Evolutionary conservation across 1,140 invertebrate species (phyloP), one percentile per base, ranked within the genome.

Genomic region (Hypothenemus hampei): DNA sequence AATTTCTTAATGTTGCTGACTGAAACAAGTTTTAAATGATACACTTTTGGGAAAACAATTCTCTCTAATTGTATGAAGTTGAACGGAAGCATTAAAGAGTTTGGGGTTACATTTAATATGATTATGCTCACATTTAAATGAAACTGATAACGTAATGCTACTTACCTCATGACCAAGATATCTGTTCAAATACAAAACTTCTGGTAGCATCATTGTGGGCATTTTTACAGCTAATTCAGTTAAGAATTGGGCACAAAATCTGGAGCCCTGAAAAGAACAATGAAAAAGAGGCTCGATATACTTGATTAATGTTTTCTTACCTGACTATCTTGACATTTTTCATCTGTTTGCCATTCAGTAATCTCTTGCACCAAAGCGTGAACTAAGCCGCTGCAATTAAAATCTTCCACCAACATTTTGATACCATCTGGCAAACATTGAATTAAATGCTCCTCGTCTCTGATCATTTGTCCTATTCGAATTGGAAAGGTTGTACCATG

Each of bases 1-100:
- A 81, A 65, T 80, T 87, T 57, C 87, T 75, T 75, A 89, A 78
- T 1, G 71, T 65, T 60, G 85, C 82, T 19, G 81, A 81, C 81
- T 86, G 61, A 46, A 56, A 66, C 63, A 53, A 58, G 20, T 16
- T 15, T 23, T 33, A 57, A 63, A 40, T 57, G 31, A 39, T 16
- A 23, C 10, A 2, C n/a, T 26, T n/a, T n/a, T n/a, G n/a, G n/a
- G n/a, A n/a, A n/a, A n/a, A n/a, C n/a, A n/a, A n/a, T n/a, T n/a
- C n/a, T n/a, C n/a, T n/a, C n/a, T n/a, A n/a, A n/a, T n/a, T n/a
- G n/a, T n/a, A n/a, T n/a, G n/a, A n/a, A n/a, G n/a, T n/a, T n/a
- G n/a, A n/a, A n/a, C n/a, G n/a, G n/a, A n/a, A n/a, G n/a, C n/a
- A n/a, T n/a, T n/a, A n/a, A n/a, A n/a, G n/a, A n/a, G n/a, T n/a